Percentiles rank a stretch among this genome's conserved stretches.
Conservation (phyloP, 2,888 invertebrate species). For the Nomada hirtipes region DNA sequence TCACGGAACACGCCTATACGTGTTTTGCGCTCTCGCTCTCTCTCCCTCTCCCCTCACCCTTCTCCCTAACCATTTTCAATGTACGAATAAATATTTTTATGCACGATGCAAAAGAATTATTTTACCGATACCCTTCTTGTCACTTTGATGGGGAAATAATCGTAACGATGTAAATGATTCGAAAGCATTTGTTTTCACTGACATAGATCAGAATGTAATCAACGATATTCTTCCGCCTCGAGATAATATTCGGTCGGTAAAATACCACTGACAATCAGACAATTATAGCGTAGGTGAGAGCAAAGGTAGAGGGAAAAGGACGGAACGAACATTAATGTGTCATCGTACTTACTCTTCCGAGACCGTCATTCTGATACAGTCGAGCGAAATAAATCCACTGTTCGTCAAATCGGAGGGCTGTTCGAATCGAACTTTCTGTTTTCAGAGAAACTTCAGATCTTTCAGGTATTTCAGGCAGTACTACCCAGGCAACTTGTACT, state of each 20-base stretch:
- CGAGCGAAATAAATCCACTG: constrained; percentile 13
- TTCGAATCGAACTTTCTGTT: background rate
- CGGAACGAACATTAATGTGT: constrained; percentile 25
- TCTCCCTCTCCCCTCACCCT: background rate
- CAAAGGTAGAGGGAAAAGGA: background rate
- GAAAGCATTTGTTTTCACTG: too few relatives aligned
- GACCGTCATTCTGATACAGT: constrained; percentile 69
- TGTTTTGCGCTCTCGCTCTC: constrained; percentile 4
- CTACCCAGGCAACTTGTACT: background rate
- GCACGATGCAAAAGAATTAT: background rate
- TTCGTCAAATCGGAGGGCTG: too few relatives aligned
- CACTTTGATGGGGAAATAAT: too few relatives aligned
- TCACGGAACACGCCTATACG: constrained; percentile 16
- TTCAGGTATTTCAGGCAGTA: too few relatives aligned
- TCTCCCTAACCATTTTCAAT: background rate
- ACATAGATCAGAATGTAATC: too few relatives aligned
- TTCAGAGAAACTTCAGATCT: background rate
- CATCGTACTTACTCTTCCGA: constrained; percentile 74
- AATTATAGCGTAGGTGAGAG: background rate
- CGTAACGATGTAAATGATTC: too few relatives aligned
- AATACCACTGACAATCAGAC: too few relatives aligned
- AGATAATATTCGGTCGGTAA: too few relatives aligned
- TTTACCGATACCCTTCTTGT: too few relatives aligned
- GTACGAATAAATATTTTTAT: too few relatives aligned
- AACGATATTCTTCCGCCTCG: too few relatives aligned